Base-by-base conservation (phyloP, 2,888 invertebrate genomes). In the Asteroscopus sphinx region DNA sequence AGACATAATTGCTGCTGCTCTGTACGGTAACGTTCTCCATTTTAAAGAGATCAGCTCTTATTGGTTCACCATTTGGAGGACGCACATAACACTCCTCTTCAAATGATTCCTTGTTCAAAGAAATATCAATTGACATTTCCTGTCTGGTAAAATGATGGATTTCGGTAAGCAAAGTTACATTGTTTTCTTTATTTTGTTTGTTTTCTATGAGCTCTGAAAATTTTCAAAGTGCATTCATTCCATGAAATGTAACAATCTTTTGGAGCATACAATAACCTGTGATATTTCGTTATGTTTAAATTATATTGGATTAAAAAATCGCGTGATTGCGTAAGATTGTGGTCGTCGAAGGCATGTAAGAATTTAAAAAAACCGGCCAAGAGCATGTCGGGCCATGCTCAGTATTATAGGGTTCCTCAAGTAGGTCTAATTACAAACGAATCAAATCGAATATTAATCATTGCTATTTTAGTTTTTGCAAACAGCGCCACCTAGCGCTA, bases 1-100 rank as follows among this genome's bases (percentile, higher is more conserved):
- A 73, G 0, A 78, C 79, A 17, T 48, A 78, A 6, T 66, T 40
- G 32, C 72, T 77, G 9, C 45, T 66, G 0, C 3, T 9, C 39
- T 68, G 60, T 13, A 55, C 32, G 2, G 0, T 16, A 0, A 75
- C 73, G 9, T 60, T 46, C 1, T 46, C 48, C 44, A 64, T 47
- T 3, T 15, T 11, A 5, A 63, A 21, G 11, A 15, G 1, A 0
- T 21, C 16, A 28, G 39, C 15, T 12, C 15, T 44, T 4, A 39
- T 42, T 3, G 64, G 35, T 4, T 3, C 51, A 25, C 60, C 54
- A 4, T 52, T 32, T 4, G 76, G 76, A 15, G 60, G 32, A n/a
- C 2, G 30, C 5, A 75, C 13, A 17, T 60, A 75, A 36, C 74
- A 75, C 2, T 70, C 64, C 12, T 75, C 74, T 7, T 53, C 45